Evolutionary conservation across 2,113 vertebrate species (phyloP).

Genomic region (Steatornis caripensis): DNA sequence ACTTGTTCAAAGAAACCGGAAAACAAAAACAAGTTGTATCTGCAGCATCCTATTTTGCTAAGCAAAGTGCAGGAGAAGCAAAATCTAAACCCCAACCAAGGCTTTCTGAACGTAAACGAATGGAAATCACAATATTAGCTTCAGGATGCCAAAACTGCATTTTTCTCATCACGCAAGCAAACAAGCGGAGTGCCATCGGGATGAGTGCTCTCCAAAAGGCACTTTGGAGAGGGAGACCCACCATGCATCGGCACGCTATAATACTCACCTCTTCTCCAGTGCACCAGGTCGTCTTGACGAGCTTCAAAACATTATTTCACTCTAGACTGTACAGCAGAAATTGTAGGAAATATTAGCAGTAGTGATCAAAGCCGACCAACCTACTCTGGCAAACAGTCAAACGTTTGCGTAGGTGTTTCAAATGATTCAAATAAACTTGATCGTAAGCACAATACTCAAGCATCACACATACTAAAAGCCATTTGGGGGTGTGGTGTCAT

Average conservation of each 20-base stretch:
- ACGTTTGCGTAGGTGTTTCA: accelerated
- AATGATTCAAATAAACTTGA: background rate
- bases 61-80: background rate
- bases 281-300: accelerated
- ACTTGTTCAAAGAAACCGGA: background rate
- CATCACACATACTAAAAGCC: background rate
- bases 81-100: background rate
- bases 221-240: accelerated
- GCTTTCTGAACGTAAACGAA: background rate
- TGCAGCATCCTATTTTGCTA: background rate
- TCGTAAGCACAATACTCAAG: background rate
- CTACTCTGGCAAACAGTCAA: background rate
- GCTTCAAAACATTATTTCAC: accelerated
- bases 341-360: accelerated
- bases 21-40: background rate
- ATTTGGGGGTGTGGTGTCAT: accelerated
- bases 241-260: accelerated
- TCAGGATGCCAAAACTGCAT: accelerated
- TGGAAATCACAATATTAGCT: background rate
- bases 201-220: accelerated
- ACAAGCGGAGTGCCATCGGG: accelerated
- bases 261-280: accelerated
- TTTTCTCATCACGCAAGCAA: background rate
- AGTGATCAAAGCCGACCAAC: background rate
- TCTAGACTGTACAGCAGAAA: accelerated